Percentiles rank a stretch among this genome's conserved stretches.
These are phyloP conservation scores for Chaetodon trifasciatus DNA, from an alignment of 2,797 vertebrate genomes.

Conservation along the genomic window DNA sequence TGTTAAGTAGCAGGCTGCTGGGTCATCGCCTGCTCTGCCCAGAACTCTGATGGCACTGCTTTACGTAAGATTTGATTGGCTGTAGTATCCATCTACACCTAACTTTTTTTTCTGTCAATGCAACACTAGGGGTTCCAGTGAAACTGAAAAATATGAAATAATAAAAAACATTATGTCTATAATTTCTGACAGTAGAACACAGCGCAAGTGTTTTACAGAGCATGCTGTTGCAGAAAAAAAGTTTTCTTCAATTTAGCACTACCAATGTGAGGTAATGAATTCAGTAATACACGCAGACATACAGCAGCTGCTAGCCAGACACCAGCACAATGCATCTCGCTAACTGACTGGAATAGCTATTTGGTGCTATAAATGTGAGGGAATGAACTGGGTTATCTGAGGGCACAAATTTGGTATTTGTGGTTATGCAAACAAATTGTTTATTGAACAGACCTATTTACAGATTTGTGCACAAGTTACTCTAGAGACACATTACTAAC, in stretches of 20 bases:
- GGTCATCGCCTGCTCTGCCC: no score
- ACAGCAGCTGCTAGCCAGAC: slow-evolving; percentile 4
- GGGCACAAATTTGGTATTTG: slow-evolving; percentile 20
- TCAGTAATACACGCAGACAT: slow-evolving; percentile 12
- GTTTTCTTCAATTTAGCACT: not conserved
- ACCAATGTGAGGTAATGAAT: slow-evolving; percentile 8
- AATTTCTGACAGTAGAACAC: not conserved
- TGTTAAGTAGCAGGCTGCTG: not conserved
- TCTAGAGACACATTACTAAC: not conserved
- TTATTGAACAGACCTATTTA: slow-evolving; percentile 27
- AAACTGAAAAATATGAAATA: no score
- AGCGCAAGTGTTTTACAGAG: not conserved
- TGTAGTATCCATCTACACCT: not conserved
- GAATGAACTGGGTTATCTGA: slow-evolving; percentile 2
- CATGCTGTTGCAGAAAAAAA: not conserved
- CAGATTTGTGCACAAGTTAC: slow-evolving; percentile 21
- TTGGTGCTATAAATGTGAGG: slow-evolving; percentile 15
- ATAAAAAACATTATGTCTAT: no score
- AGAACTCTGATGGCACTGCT: no score
- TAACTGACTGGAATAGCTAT: not conserved
- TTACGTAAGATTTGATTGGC: no score
- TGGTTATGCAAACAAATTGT: slow-evolving; percentile 20
- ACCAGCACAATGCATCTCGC: not conserved
- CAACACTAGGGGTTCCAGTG: no score
- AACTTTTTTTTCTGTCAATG: not conserved